phyloP scores from a whole-genome alignment of 2,113 vertebrate species.

The Eira barbara region DNA sequence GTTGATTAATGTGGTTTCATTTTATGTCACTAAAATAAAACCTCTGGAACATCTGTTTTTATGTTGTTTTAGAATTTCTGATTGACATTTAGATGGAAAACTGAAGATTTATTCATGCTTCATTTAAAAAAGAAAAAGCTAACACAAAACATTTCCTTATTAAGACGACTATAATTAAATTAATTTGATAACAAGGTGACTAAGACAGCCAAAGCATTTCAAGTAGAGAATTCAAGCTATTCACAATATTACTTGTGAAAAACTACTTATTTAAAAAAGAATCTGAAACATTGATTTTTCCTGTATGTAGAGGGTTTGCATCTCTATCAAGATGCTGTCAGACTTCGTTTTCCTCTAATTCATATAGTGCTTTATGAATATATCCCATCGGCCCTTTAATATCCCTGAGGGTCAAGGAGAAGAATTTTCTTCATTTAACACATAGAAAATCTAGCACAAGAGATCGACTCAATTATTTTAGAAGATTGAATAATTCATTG shows the following conservation, averaged over 20 bases:
- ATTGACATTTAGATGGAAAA: slow-evolving; percentile 27
- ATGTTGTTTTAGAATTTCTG: slow-evolving; percentile 17
- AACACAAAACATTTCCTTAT: slow-evolving; percentile 11
- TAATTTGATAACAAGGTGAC: slow-evolving; percentile 25
- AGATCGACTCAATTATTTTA: slow-evolving; percentile 26
- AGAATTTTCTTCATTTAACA: background rate
- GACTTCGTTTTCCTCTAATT: background rate
- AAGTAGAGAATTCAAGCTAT: background rate
- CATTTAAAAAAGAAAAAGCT: background rate
- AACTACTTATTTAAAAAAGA: background rate
- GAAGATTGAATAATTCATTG: slow-evolving; percentile 29
- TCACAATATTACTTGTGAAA: background rate
- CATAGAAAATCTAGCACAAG: background rate
- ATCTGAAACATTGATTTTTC: background rate
- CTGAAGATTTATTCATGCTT: background rate
- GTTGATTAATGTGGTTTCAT: background rate
- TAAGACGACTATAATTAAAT: slow-evolving; percentile 12
- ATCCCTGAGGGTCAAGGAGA: background rate
- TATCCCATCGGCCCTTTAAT: background rate
- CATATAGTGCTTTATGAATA: background rate
- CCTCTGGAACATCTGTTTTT: background rate
- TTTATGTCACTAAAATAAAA: background rate
- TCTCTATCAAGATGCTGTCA: background rate
- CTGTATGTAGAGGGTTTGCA: background rate
- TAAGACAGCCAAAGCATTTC: background rate